Conservation (phyloP, 2,113 vertebrate species). For the Lophochroa leadbeateri region DNA sequence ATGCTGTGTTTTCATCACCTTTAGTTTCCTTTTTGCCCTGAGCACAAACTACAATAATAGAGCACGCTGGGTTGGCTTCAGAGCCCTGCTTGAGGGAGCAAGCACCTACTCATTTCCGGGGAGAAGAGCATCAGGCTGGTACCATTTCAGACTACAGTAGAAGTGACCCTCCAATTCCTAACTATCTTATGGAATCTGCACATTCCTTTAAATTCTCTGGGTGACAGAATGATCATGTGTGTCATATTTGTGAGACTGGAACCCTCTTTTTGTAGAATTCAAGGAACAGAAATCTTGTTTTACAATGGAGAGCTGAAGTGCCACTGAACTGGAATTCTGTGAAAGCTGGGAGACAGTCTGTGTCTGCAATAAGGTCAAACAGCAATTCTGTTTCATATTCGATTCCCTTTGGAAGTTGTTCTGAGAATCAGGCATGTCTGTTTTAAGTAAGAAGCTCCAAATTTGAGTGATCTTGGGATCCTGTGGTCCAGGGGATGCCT, state of each 20-base stretch:
- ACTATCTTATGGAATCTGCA: not conserved
- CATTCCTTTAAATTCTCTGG: not conserved
- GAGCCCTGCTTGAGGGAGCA: not conserved
- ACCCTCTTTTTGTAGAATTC: not conserved
- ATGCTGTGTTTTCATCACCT: not conserved
- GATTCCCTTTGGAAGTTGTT: not conserved
- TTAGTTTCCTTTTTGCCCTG: not conserved
- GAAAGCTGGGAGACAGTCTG: not conserved
- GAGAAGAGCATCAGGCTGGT: not conserved
- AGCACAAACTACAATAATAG: not conserved
- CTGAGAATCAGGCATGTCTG: not conserved
- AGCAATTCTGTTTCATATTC: not conserved
- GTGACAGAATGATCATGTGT: not conserved
- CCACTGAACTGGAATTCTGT: not conserved
- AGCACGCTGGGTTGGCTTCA: not conserved
- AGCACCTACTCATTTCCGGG: not conserved
- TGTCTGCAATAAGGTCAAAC: not conserved
- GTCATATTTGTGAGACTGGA: not conserved
- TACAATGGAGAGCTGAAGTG: not conserved
- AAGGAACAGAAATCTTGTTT: not conserved
- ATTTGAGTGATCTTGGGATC: not conserved
- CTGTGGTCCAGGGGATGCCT: not conserved
- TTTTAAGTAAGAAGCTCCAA: not conserved
- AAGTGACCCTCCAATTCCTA: not conserved
- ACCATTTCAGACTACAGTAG: not conserved